phyloP scores from a whole-genome alignment of 2,113 vertebrate genomes.

The Ondatra zibethicus region DNA sequence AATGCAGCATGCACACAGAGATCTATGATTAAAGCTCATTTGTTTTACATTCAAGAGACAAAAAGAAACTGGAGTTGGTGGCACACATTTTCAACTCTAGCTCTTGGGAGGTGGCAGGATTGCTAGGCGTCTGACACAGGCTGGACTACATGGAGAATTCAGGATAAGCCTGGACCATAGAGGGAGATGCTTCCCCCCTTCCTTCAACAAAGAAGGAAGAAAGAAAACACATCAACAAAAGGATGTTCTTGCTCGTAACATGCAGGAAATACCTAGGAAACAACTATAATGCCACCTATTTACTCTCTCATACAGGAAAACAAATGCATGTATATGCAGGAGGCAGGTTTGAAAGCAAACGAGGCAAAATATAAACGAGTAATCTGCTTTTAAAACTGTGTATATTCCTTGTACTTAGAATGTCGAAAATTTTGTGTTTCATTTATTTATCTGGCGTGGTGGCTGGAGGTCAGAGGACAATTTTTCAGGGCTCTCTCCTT shows the following conservation, averaged over 20 bases:
- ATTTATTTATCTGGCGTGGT: background rate
- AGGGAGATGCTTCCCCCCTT: background rate
- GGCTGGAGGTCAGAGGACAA: background rate
- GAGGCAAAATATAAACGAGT: background rate
- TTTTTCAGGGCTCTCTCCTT: background rate
- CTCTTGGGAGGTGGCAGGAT: background rate
- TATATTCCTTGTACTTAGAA: background rate
- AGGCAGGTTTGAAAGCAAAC: conserved; percentile 24
- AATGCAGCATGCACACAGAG: background rate
- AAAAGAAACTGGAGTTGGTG: background rate
- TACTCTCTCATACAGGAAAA: conserved; percentile 11
- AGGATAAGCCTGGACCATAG: background rate
- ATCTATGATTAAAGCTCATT: background rate
- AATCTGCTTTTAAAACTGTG: background rate
- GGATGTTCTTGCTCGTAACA: conserved; percentile 31
- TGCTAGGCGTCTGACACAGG: background rate
- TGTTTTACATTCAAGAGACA: background rate
- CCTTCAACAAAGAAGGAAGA: background rate
- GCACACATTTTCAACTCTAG: background rate
- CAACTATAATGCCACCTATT: background rate
- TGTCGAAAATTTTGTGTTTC: background rate
- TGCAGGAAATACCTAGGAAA: background rate
- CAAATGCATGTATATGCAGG: background rate
- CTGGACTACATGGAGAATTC: background rate
- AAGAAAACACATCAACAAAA: background rate